Conservation (phyloP, 1,140 invertebrate species). For the Habropoda laboriosa region DNA sequence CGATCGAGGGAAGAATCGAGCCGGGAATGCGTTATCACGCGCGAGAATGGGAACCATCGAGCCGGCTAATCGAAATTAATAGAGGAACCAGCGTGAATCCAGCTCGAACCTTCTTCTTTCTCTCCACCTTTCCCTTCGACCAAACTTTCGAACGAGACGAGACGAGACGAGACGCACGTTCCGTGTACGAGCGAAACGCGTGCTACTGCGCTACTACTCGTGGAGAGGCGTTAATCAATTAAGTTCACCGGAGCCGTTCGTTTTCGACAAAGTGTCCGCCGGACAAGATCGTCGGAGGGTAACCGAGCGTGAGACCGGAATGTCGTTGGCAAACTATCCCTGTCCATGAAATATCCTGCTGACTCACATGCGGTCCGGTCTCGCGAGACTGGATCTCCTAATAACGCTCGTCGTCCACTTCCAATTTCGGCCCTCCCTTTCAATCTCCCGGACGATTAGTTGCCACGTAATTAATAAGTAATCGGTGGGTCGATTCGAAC, state of each 20-base stretch:
- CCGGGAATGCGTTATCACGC: neutral
- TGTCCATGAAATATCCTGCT: constrained; percentile 26
- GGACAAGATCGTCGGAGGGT: constrained; percentile 25
- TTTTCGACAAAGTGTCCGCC: neutral
- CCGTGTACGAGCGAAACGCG: neutral
- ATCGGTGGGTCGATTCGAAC: constrained; percentile 11
- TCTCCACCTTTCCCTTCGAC: too few species aligned
- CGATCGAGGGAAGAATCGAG: neutral
- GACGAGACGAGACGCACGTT: too few species aligned
- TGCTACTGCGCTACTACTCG: neutral
- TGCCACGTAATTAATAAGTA: constrained; percentile 54
- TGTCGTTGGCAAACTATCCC: constrained; percentile 29
- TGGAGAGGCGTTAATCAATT: constrained; percentile 23
- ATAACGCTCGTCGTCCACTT: constrained; percentile 46
- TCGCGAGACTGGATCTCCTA: constrained; percentile 31
- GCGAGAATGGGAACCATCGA: neutral
- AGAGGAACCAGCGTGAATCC: neutral
- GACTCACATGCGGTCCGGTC: constrained; percentile 26
- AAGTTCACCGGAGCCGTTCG: neutral
- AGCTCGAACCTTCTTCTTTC: too few species aligned
- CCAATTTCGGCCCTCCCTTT: constrained; percentile 31
- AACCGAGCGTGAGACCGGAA: constrained; percentile 39
- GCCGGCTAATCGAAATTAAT: constrained; percentile 12
- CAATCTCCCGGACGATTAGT: constrained; percentile 17
- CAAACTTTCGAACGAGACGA: too few species aligned